phyloP scores from a whole-genome alignment of 64 coral and sea anemone species.

The Actinia equina region DNA sequence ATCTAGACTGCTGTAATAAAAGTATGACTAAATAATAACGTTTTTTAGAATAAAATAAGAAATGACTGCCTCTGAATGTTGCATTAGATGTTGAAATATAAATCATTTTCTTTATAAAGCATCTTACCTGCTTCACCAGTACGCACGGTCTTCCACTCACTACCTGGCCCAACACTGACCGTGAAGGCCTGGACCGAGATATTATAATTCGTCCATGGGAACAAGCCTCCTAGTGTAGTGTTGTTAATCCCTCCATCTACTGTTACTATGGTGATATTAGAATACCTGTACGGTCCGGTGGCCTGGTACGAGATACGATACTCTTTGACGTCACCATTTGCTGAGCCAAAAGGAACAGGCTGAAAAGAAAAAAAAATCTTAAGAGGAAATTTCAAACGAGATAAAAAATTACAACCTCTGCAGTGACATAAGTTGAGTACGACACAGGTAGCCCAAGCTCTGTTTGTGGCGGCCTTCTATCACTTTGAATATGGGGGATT shows the following conservation, averaged over 20 bases:
- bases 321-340: slow-evolving; percentile 67
- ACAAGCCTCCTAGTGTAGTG: slow-evolving; percentile 35
- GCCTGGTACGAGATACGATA: slow-evolving; percentile 52
- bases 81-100: neutral
- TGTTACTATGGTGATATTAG: neutral
- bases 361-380: neutral
- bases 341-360: slow-evolving; percentile 44
- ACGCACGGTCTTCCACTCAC: slow-evolving; percentile 37
- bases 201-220: slow-evolving; percentile 69
- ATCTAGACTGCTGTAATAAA: too few relatives aligned
- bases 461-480: too few relatives aligned
- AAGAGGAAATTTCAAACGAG: too few relatives aligned
- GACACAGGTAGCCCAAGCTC: too few relatives aligned
- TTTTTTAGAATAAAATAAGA: neutral
- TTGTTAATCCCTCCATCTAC: slow-evolving; percentile 23
- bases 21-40: neutral
- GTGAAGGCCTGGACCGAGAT: slow-evolving; percentile 70
- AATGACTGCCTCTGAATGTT: neutral
- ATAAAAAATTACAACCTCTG: too few relatives aligned
- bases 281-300: slow-evolving; percentile 38
- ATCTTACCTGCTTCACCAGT: slow-evolving; percentile 70
- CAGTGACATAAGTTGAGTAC: too few relatives aligned
- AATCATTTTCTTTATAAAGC: neutral
- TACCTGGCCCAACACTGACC: slow-evolving; percentile 52
- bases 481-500: too few relatives aligned